Conservation (phyloP, 1,140 invertebrate species). For the Halesus radiatus region DNA sequence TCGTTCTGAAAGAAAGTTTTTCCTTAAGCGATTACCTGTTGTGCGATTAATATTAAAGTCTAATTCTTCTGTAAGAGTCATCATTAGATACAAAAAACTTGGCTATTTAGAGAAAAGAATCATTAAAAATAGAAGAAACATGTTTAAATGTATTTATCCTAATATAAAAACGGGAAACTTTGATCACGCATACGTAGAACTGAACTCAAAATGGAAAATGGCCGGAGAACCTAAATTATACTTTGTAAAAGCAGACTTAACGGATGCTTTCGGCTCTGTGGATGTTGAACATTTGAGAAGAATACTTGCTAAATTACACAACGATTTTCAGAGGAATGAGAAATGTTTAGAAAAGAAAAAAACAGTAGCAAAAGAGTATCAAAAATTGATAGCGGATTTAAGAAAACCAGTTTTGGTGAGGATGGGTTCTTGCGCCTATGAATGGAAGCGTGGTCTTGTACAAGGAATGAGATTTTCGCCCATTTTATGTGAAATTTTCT, state of each 20-base stretch:
- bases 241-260: conserved; percentile 68
- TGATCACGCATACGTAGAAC: conserved; percentile 55
- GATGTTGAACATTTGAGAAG: conserved; percentile 62
- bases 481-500: conserved; percentile 67
- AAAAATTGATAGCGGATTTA: conserved; percentile 63
- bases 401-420: conserved; percentile 63
- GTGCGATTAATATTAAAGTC: conserved; percentile 65
- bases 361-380: conserved; percentile 61
- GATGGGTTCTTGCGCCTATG: conserved; percentile 64
- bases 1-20: conserved; percentile 59
- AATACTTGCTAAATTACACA: conserved; percentile 61
- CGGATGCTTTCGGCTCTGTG: conserved; percentile 68
- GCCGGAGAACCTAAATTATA: conserved; percentile 64
- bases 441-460: conserved; percentile 67
- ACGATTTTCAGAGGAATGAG: conserved; percentile 60
- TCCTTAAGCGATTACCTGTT: conserved; percentile 63
- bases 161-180: conserved; percentile 25
- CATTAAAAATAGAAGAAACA: conserved; percentile 41
- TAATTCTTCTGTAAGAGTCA: conserved; percentile 63
- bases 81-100: conserved; percentile 65
- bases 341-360: conserved; percentile 60
- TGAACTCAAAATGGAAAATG: conserved; percentile 62
- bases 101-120: conserved; percentile 51
- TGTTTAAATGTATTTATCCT: conserved; percentile 48
- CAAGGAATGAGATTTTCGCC: conserved; percentile 69